Percentiles rank a stretch among this genome's conserved stretches.
Evolutionary conservation across 2,797 vertebrate genomes (phyloP).

Genomic region (Bradypus variegatus): DNA sequence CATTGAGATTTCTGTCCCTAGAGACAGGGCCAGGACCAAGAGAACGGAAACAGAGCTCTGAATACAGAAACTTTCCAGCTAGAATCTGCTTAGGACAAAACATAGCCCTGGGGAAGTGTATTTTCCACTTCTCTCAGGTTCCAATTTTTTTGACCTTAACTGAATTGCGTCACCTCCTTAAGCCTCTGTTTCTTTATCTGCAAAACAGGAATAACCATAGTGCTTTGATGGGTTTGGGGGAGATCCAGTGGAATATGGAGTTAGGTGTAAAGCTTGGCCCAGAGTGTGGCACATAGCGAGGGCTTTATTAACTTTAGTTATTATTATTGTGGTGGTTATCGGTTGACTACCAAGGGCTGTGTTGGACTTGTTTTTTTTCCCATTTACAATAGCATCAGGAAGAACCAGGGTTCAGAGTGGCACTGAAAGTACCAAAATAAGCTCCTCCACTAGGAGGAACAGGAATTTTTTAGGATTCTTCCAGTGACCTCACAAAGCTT

Average conservation of each 20-base stretch:
- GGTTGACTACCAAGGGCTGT: background rate
- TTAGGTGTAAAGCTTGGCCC: background rate
- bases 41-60: background rate
- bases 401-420: background rate
- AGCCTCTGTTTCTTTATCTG: conserved; percentile 10
- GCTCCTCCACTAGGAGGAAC: background rate
- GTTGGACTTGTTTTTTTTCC: background rate
- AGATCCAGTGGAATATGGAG: background rate
- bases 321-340: background rate
- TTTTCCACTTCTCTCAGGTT: background rate
- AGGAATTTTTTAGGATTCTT: background rate
- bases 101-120: background rate
- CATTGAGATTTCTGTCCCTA: background rate
- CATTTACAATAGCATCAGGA: background rate
- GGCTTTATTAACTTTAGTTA: background rate
- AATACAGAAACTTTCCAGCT: conserved; percentile 3
- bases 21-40: background rate
- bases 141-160: background rate
- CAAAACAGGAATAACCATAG: background rate
- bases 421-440: background rate
- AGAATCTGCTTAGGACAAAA: background rate
- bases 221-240: background rate
- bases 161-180: background rate
- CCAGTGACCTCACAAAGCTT: background rate
- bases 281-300: background rate